phyloP scores from a whole-genome alignment of 2,113 vertebrate genomes.

The Herpetotheres cachinnans region DNA sequence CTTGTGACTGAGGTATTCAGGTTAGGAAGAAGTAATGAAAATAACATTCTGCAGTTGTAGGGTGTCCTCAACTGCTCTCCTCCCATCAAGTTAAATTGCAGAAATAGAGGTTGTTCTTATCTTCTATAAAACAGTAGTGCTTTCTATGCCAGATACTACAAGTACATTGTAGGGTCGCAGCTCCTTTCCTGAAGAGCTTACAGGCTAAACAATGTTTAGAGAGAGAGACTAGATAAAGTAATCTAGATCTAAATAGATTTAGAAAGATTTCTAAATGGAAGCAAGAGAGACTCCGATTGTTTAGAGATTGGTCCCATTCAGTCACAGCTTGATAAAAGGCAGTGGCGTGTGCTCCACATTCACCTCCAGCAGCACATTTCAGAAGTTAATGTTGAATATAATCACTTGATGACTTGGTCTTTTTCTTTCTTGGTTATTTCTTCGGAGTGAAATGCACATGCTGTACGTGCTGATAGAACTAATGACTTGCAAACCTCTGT shows the following conservation, averaged over 20 bases:
- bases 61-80: not conserved
- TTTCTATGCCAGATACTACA: not conserved
- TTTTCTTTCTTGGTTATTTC: not conserved
- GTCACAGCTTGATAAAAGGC: not conserved
- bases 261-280: not conserved
- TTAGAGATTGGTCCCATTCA: not conserved
- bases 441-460: not conserved
- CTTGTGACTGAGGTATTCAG: not conserved
- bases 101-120: not conserved
- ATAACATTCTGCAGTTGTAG: not conserved
- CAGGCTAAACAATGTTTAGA: not conserved
- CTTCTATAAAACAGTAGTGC: not conserved
- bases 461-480: not conserved
- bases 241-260: not conserved
- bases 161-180: not conserved
- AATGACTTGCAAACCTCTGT: not conserved
- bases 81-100: not conserved
- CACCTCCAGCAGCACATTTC: not conserved
- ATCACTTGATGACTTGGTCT: not conserved
- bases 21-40: not conserved
- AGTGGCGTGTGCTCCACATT: not conserved
- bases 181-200: not conserved
- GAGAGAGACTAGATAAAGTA: not conserved
- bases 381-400: not conserved
- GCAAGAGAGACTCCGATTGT: not conserved